Percentiles rank a stretch among this genome's conserved stretches.
These are phyloP conservation scores for Luperina nickerlii DNA, from an alignment of 2,888 invertebrate species.

Conservation along the genomic window DNA sequence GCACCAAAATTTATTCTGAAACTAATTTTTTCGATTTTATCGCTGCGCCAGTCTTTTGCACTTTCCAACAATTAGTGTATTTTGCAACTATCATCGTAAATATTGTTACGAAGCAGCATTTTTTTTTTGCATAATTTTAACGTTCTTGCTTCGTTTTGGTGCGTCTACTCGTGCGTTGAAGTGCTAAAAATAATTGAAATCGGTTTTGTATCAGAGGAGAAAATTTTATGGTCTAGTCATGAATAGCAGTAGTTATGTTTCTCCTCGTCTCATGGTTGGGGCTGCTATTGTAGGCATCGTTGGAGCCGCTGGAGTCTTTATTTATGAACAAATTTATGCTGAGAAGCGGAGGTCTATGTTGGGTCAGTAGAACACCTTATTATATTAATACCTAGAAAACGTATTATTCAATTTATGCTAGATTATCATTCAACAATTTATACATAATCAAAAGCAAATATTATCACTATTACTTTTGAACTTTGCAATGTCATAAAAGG, in stretches of 20 bases:
- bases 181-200: conserved; percentile 15
- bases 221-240: conserved; percentile 34
- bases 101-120: conserved; percentile 41
- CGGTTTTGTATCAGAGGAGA: conserved; percentile 4
- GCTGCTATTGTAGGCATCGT: conserved; percentile 88
- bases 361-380: conserved; percentile 74
- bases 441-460: background rate
- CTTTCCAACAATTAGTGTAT: conserved; percentile 14
- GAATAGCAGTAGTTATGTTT: conserved; percentile 71
- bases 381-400: background rate
- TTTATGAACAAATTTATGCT: conserved; percentile 87
- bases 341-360: conserved; percentile 86
- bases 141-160: conserved; percentile 29
- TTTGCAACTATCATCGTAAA: conserved; percentile 21
- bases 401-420: background rate
- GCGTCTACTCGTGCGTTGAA: conserved; percentile 15
- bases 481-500: conserved; percentile 49
- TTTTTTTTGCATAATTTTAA: conserved; percentile 31
- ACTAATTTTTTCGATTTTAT: background rate
- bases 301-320: conserved; percentile 87
- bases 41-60: conserved; percentile 13
- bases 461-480: background rate
- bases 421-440: background rate
- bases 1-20: conserved; percentile 19
- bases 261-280: conserved; percentile 83